Percentiles rank a stretch among this genome's conserved stretches.
These are phyloP conservation scores for Sinopyrophorus schimmeli DNA, from an alignment of 2,888 invertebrate species.

Conservation along the genomic window DNA sequence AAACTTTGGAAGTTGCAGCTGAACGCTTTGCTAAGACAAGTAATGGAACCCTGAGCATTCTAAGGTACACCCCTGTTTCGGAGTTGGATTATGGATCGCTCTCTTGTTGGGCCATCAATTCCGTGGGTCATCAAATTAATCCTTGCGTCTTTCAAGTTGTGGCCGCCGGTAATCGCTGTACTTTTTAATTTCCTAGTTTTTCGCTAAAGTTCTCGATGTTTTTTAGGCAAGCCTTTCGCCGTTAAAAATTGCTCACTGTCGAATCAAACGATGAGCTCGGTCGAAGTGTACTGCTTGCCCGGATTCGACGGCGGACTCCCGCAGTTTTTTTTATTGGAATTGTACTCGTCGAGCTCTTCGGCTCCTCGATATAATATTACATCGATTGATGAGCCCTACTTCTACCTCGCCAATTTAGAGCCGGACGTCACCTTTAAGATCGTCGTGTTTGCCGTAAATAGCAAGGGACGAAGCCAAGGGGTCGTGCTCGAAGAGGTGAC, in stretches of 20 bases:
- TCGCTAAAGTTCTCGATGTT: no score
- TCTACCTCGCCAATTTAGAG: conserved; percentile 77
- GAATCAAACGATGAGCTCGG: conserved; percentile 83
- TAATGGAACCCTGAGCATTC: conserved; percentile 74
- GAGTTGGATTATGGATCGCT: conserved; percentile 85
- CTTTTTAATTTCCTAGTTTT: conserved; percentile 43
- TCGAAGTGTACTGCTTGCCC: conserved; percentile 75
- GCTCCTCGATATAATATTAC: conserved; percentile 64
- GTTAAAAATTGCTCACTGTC: conserved; percentile 83
- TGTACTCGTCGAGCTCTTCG: conserved; percentile 60
- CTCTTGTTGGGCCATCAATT: conserved; percentile 84
- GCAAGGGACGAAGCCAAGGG: conserved; percentile 77
- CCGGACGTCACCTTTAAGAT: conserved; percentile 78
- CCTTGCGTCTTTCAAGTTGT: conserved; percentile 90
- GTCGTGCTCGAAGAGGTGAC: conserved; percentile 75
- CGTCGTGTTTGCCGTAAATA: conserved; percentile 77
- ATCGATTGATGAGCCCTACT: conserved; percentile 69
- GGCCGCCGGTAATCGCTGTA: conserved; percentile 86
- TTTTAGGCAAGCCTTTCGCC: conserved; percentile 78
- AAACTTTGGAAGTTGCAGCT: conserved; percentile 80
- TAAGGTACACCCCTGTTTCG: conserved; percentile 64
- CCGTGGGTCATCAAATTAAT: conserved; percentile 78
- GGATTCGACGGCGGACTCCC: conserved; percentile 90
- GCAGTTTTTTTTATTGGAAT: conserved; percentile 82
- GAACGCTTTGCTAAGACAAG: conserved; percentile 71